These are phyloP conservation scores for Pachyuromys duprasi DNA, from an alignment of 2,797 vertebrate genomes.

Conservation along the genomic window DNA sequence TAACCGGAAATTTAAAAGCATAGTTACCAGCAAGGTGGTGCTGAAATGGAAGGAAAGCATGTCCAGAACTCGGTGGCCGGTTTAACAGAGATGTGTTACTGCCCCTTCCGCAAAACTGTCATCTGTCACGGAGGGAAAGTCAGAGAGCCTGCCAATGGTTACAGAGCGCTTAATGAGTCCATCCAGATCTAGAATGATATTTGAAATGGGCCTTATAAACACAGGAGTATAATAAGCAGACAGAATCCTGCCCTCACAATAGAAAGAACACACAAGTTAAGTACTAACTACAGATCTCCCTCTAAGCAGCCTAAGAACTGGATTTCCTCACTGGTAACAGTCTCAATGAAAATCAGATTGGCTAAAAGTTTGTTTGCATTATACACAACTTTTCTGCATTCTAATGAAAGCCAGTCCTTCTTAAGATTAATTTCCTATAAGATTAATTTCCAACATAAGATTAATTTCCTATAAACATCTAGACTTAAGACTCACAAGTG, in stretches of 20 bases:
- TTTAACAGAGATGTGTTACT: constrained; percentile 7
- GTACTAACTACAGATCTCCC: neutral
- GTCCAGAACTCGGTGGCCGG: neutral
- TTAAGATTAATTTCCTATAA: neutral
- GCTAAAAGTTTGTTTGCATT: constrained; percentile 41
- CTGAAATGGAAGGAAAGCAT: constrained; percentile 63
- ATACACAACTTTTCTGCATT: constrained; percentile 45
- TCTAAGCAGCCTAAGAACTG: neutral
- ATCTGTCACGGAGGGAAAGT: constrained; percentile 28
- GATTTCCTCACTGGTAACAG: neutral
- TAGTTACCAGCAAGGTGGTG: neutral
- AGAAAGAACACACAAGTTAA: neutral
- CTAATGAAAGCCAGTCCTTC: constrained; percentile 17
- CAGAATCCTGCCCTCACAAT: neutral
- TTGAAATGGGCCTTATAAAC: neutral
- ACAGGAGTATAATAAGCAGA: neutral
- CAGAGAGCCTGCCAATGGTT: constrained; percentile 49
- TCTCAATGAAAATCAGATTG: neutral
- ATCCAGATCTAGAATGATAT: neutral
- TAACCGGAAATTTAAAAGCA: constrained; percentile 22
- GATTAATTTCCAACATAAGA: constrained; percentile 1
- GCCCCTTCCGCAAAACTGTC: constrained; percentile 45
- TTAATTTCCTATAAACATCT: constrained; percentile 54
- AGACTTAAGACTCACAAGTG: constrained; percentile 43
- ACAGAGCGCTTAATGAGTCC: neutral